Evolutionary conservation across 2,888 invertebrate genomes (phyloP), one percentile per base, ranked within the genome.

Genomic region (Drosophila kanekoi): DNA sequence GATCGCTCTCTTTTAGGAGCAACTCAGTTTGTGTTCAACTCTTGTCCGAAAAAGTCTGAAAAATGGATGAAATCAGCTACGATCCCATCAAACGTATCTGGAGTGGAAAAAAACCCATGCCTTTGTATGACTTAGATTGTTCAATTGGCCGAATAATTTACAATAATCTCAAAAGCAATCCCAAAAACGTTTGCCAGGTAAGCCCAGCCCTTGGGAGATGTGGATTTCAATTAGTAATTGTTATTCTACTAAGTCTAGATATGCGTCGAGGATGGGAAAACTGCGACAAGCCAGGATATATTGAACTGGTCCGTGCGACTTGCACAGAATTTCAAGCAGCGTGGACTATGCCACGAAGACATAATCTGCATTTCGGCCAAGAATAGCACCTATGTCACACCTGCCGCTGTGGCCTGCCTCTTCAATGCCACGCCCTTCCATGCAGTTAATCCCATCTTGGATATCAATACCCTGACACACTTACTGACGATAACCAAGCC

Each of bases 281-380:
- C 35, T 4, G 41, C 58, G 1, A 59, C 48, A 1, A 68, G 35
- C 9, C 43, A 53, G 49, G 58, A 68, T 2, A 40, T 58, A 32
- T 18, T 72, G 0, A 53, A 43, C 0, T 56, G 75, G 57, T 77
- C 72, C 33, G 76, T 80, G 43, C 65, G 79, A 0, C 51, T 83
- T 6, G 81, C 79, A 0, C 73, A 77, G 53, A 33, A 72, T 18
- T 66, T 81, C 4, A 64, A 64, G 16, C 28, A 59, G n/a, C 53
- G 77, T 9, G 69, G 66, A 5, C 28, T 85, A 6, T 35, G 72
- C 10, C 76, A 80, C 43, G 68, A 79, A 8, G 81, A 87, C 49
- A 61, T 87, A 20, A 69, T 87, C 13, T 84, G 84, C 10, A 65
- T 89, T 16, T 61, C 79, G 13, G 79, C 81, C 3, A 53, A 58